phyloP scores from a whole-genome alignment of 2,113 vertebrate genomes.

The Kryptolebias marmoratus region DNA sequence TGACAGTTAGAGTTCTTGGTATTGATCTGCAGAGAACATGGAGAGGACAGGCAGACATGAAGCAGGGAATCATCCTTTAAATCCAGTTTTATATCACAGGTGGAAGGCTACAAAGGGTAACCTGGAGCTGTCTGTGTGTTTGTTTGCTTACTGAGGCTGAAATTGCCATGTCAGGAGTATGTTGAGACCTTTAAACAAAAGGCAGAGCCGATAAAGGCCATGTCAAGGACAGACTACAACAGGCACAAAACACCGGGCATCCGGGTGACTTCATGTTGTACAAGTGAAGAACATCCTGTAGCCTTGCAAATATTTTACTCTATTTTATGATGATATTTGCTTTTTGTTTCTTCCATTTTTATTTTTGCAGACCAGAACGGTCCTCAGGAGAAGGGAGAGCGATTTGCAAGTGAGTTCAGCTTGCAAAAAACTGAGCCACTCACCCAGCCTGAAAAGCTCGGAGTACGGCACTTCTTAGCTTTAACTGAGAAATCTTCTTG shows the following conservation, averaged over 20 bases:
- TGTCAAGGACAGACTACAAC: slow-evolving; percentile 31
- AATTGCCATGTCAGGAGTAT: slow-evolving; percentile 58
- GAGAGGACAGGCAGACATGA: slow-evolving; percentile 21
- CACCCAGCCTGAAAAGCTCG: too few relatives aligned
- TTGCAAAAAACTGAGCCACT: too few relatives aligned
- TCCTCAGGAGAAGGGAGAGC: too few relatives aligned
- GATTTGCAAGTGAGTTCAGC: too few relatives aligned
- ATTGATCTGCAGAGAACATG: slow-evolving; percentile 60
- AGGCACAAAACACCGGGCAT: slow-evolving; percentile 3
- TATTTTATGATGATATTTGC: too few relatives aligned
- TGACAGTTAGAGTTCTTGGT: slow-evolving; percentile 53
- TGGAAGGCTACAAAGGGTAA: slow-evolving; percentile 25
- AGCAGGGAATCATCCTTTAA: slow-evolving; percentile 31
- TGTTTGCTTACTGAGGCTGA: slow-evolving; percentile 71
- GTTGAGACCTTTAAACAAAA: slow-evolving; percentile 62
- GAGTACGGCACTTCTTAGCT: too few relatives aligned
- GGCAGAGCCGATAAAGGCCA: slow-evolving; percentile 27
- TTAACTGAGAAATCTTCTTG: too few relatives aligned
- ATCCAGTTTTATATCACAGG: slow-evolving; percentile 41
- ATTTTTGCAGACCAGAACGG: too few relatives aligned
- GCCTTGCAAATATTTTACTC: too few relatives aligned
- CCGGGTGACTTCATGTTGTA: background rate
- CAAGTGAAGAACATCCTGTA: background rate
- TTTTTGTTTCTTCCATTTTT: too few relatives aligned
- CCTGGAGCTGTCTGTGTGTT: slow-evolving; percentile 11